These are phyloP conservation scores for Drosophila parvula DNA, from an alignment of 1,140 invertebrate genomes.

Conservation along the genomic window DNA sequence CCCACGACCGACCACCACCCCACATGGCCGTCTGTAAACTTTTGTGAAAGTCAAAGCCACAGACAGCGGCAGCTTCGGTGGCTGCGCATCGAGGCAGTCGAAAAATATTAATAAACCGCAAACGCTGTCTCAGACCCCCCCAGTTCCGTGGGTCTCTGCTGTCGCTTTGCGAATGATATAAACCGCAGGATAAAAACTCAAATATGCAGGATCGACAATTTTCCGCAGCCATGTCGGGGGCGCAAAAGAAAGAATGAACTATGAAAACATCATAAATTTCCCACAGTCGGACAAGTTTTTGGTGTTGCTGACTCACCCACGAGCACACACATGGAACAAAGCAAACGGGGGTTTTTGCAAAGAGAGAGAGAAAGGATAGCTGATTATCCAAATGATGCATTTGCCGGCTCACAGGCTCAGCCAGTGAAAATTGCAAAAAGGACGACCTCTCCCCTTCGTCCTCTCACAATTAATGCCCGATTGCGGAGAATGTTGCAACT, in stretches of 20 bases:
- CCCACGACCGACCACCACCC: constrained; percentile 20
- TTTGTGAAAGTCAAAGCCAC: constrained; percentile 64
- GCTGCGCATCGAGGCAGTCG: constrained; percentile 37
- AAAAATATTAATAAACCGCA: constrained; percentile 68
- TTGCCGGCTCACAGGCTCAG: constrained; percentile 19
- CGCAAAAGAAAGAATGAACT: constrained; percentile 45
- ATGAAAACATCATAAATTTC: constrained; percentile 67
- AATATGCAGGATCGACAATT: constrained; percentile 67
- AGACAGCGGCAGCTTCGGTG: constrained; percentile 42
- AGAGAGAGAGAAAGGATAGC: constrained; percentile 14
- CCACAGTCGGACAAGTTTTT: constrained; percentile 57
- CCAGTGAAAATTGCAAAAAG: constrained; percentile 47
- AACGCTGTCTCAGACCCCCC: constrained; percentile 42
- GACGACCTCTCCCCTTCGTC: neutral
- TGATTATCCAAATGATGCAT: constrained; percentile 65
- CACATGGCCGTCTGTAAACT: constrained; percentile 43
- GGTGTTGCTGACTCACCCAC: constrained; percentile 51
- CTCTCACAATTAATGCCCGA: constrained; percentile 45
- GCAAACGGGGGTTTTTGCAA: neutral
- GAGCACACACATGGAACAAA: constrained; percentile 15
- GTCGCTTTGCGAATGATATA: constrained; percentile 51
- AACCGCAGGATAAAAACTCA: constrained; percentile 64
- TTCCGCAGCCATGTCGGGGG: constrained; percentile 36
- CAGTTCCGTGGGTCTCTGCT: neutral
- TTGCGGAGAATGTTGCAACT: constrained; percentile 5